Base-by-base conservation (phyloP, 1,140 invertebrate species). In the Drosophila eugracilis region DNA sequence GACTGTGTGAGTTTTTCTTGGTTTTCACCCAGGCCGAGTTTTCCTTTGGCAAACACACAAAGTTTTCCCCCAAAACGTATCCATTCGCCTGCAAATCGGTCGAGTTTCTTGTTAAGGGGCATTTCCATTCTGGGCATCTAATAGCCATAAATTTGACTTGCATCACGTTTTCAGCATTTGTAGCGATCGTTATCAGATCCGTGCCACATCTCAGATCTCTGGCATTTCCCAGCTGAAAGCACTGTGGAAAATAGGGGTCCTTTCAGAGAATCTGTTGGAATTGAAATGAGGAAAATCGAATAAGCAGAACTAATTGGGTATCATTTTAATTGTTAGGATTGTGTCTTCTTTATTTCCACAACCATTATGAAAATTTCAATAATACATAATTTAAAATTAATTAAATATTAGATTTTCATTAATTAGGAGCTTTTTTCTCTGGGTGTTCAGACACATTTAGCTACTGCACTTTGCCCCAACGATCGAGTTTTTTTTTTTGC, bases 121-220 rank as follows among this genome's bases (percentile, higher is more conserved):
- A 55, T 53, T 54, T 65, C 41, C 41, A 75, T 53, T 49, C 60
- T 65, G 60, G 60, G 57, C 50, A 81, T 81, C 69, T 80, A 78
- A 88, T 70, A 71, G 83, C 69, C 74, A 86, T 88, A 81, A 88
- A 86, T 88, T 88, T 66, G 57, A 75, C 59, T 66, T 62, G 69
- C 69, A 88, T 81, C 81, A 86, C 81, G 81, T 78, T 86, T 86
- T 67, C 45, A 69, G 50, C 76, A 76, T 79, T 85, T 75, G 48
- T 47, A 28, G 22, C 26, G 66, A 88, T 85, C 50, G 41, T 62
- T 81, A 88, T 85, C 80, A 70, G 36, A 49, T 17, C 67, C 30
- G 44, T 28, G 50, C 37, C 69, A 63, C 36, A 62, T 63, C 45
- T 67, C 32, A 30, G 57, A 65, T 65, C 37, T 17, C 41, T 37